phyloP scores from a whole-genome alignment of 2,797 vertebrate species.

The Platyrinchus mystaceus region DNA sequence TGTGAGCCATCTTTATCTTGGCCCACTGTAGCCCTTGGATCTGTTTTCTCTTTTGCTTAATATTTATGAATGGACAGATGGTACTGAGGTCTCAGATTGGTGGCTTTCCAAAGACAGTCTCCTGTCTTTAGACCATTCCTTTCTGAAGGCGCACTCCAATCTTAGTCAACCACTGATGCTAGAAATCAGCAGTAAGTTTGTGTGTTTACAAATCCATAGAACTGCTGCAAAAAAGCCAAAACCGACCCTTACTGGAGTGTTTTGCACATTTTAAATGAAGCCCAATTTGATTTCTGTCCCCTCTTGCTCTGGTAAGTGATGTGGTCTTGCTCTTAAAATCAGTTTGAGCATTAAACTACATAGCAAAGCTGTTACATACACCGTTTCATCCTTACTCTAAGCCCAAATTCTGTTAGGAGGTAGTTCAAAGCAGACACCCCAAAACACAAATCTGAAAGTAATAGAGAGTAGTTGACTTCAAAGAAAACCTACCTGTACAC shows the following conservation, averaged over 20 bases:
- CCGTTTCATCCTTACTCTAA: not conserved
- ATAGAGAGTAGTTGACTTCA: not conserved
- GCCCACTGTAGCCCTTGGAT: not conserved
- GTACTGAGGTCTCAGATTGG: not conserved
- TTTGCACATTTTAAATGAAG: not conserved
- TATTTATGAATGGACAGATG: not conserved
- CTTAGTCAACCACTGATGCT: not conserved
- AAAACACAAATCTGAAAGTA: not conserved
- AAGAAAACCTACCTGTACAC: not conserved
- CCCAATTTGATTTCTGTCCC: not conserved
- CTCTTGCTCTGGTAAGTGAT: not conserved
- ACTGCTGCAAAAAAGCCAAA: not conserved
- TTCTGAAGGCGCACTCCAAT: not conserved
- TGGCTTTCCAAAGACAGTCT: too few species aligned
- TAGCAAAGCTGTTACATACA: accelerated
- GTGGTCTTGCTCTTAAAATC: not conserved
- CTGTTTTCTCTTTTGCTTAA: not conserved
- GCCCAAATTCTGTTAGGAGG: accelerated
- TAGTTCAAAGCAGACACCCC: not conserved
- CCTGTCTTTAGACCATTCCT: not conserved
- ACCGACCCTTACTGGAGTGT: not conserved
- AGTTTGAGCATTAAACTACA: not conserved
- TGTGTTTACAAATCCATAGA: not conserved
- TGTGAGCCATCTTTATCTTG: not conserved
- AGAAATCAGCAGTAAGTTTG: not conserved